Conservation (phyloP, 2,113 vertebrate species). For the Lampris megalopsis region DNA sequence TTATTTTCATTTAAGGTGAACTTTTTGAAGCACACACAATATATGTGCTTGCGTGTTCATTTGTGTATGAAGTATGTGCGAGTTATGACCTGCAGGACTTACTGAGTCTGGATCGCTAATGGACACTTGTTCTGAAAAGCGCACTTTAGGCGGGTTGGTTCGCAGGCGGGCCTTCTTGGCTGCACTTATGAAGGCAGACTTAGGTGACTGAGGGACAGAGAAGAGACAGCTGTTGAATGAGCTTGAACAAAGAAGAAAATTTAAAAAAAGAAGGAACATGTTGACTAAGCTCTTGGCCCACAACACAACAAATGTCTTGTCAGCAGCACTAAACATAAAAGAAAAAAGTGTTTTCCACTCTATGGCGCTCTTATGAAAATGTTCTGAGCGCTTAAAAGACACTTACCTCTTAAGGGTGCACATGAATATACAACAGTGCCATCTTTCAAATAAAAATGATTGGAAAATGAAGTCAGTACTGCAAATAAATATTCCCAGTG, state of each 20-base stretch:
- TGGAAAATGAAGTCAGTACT: background rate
- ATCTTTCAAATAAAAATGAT: background rate
- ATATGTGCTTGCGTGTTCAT: conserved; percentile 20
- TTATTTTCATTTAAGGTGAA: too few species aligned
- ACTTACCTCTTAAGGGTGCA: background rate
- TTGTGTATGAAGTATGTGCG: conserved; percentile 4
- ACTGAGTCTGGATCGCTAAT: conserved; percentile 94
- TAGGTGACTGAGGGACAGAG: conserved; percentile 88
- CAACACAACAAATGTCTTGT: conserved; percentile 31
- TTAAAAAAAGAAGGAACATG: conserved; percentile 40
- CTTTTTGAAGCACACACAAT: too few species aligned
- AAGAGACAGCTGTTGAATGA: conserved; percentile 41
- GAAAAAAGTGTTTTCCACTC: too few species aligned
- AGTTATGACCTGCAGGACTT: conserved; percentile 78
- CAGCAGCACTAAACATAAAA: too few species aligned
- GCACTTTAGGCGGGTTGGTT: conserved; percentile 94
- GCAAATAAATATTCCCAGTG: background rate
- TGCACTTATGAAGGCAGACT: conserved; percentile 98
- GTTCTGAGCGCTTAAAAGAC: background rate
- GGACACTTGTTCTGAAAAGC: conserved; percentile 97
- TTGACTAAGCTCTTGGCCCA: conserved; percentile 26
- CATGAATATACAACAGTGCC: background rate
- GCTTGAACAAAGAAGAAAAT: conserved; percentile 41
- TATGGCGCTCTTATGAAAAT: too few species aligned
- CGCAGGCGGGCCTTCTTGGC: conserved; percentile 96